Conservation (phyloP, 2,888 invertebrate genomes). For the Meghimatium bilineatum region DNA sequence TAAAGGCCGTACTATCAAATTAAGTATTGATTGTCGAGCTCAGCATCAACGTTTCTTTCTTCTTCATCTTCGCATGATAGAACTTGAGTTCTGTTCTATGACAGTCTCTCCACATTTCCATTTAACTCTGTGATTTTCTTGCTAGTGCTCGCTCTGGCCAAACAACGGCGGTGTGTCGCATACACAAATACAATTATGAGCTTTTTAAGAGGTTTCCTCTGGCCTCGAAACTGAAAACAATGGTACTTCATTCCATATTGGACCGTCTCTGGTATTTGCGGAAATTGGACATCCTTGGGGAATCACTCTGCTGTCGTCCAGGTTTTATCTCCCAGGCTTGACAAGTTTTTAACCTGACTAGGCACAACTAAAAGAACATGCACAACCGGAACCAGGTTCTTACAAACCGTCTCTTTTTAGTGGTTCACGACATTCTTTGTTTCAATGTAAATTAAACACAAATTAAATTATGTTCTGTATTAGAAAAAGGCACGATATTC, state of each 20-base stretch:
- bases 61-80: constrained; percentile 37
- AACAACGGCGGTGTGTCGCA: constrained; percentile 35
- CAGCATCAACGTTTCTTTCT: constrained; percentile 41
- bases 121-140: constrained; percentile 23
- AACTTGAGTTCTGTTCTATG: not conserved
- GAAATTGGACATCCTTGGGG: constrained; percentile 41
- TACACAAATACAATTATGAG: constrained; percentile 45
- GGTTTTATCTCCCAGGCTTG: not conserved
- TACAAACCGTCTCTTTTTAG: not conserved
- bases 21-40: constrained; percentile 47
- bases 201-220: not conserved
- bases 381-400: not conserved
- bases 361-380: not conserved
- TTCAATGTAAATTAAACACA: constrained; percentile 24
- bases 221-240: constrained; percentile 33
- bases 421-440: not conserved
- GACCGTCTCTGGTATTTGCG: not conserved
- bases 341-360: not conserved
- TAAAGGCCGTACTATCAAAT: constrained; percentile 45
- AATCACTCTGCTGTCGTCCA: constrained; percentile 32
- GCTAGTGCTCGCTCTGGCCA: constrained; percentile 7
- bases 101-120: not conserved
- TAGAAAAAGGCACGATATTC: constrained; percentile 18
- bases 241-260: not conserved
- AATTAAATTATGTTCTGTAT: constrained; percentile 22